Evolutionary conservation across 1,140 invertebrate genomes (phyloP).

Genomic region (Agraylea sexmaculata): DNA sequence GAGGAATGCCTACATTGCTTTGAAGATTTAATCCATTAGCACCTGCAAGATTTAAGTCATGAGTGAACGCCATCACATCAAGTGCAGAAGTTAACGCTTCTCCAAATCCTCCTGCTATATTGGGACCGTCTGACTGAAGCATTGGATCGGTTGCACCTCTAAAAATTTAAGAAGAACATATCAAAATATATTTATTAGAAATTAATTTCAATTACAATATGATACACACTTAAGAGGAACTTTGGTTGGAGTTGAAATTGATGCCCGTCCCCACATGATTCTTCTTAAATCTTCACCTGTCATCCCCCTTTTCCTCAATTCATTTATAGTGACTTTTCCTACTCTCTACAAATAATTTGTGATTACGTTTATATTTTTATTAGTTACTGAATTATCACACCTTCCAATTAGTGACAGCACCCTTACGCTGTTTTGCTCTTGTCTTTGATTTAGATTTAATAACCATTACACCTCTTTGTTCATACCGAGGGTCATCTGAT

Average conservation of each 20-base stretch:
- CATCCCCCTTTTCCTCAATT: conserved; percentile 68
- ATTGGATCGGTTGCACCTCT: conserved; percentile 26
- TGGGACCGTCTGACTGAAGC: conserved; percentile 26
- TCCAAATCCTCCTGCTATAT: conserved; percentile 41
- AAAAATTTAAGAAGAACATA: conserved; percentile 8
- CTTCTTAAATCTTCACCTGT: conserved; percentile 74
- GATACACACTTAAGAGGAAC: conserved; percentile 43
- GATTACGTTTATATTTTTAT: background rate
- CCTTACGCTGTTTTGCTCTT: conserved; percentile 88
- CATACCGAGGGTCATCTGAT: conserved; percentile 67
- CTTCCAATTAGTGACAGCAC: conserved; percentile 96
- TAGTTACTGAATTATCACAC: conserved; percentile 34
- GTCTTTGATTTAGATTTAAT: conserved; percentile 97
- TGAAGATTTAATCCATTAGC: conserved; percentile 18
- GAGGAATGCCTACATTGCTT: conserved; percentile 8
- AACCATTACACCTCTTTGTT: conserved; percentile 89
- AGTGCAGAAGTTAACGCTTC: conserved; percentile 61
- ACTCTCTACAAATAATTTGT: conserved; percentile 50
- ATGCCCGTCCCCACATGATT: conserved; percentile 80
- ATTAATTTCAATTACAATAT: background rate
- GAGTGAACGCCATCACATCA: conserved; percentile 68
- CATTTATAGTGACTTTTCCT: conserved; percentile 75
- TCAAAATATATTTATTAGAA: background rate
- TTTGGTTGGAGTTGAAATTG: conserved; percentile 75
- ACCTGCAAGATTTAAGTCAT: conserved; percentile 45